phyloP scores from a whole-genome alignment of 2,113 vertebrate genomes.

The Gopherus evgoodei region DNA sequence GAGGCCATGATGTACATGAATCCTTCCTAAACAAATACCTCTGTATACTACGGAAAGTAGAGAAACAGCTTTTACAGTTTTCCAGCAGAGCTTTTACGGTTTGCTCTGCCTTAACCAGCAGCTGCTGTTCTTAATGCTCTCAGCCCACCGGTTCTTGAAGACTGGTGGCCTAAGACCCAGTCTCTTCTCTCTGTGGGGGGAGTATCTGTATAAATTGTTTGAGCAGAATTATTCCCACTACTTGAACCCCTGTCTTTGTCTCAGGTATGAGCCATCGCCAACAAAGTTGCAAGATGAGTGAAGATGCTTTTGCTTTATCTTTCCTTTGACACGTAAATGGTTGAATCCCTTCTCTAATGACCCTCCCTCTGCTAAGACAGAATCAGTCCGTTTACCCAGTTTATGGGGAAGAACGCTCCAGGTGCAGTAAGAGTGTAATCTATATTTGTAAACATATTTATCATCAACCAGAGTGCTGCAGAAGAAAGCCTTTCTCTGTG shows the following conservation, averaged over 20 bases:
- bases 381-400: not conserved
- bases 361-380: not conserved
- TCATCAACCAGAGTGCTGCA: not conserved
- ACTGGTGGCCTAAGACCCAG: not conserved
- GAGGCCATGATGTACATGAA: conserved; percentile 35
- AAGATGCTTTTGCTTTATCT: conserved; percentile 16
- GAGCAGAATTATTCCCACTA: not conserved
- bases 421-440: not conserved
- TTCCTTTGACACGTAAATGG: not conserved
- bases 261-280: not conserved
- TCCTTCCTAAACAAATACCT: conserved; percentile 67
- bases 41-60: conserved; percentile 45
- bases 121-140: conserved; percentile 27
- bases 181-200: not conserved
- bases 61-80: not conserved
- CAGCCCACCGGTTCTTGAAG: not conserved
- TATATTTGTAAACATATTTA: not conserved
- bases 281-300: conserved; percentile 25
- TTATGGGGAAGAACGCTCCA: not conserved
- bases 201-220: not conserved
- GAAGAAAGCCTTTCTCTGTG: not conserved
- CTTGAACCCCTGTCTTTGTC: not conserved
- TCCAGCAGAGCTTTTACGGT: not conserved
- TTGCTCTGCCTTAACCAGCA: not conserved
- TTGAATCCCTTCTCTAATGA: not conserved